These are phyloP conservation scores for Cantharis flavilabris DNA, from an alignment of 2,888 invertebrate species.

Conservation along the genomic window DNA sequence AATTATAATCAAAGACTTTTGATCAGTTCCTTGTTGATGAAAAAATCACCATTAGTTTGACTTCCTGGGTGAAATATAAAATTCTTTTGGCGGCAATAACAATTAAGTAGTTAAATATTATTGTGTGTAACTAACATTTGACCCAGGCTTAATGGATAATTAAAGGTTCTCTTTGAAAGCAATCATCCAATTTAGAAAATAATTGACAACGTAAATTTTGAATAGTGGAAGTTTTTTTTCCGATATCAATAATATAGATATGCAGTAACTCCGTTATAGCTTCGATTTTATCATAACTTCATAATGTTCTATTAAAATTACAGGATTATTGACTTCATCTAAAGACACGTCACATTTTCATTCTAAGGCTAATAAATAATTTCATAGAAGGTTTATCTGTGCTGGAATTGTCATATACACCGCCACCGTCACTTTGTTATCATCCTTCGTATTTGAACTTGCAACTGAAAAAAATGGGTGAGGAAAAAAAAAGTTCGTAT, in stretches of 20 bases:
- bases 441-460: not conserved
- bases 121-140: not conserved
- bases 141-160: not conserved
- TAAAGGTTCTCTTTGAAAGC: not conserved
- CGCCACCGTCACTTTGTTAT: not conserved
- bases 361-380: slow-evolving; percentile 1
- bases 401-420: not conserved
- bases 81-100: not conserved
- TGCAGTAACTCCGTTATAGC: not conserved
- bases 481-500: slow-evolving; percentile 13
- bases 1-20: too few relatives aligned
- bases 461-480: slow-evolving; percentile 4
- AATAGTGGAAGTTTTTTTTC: not conserved
- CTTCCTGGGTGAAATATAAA: too few relatives aligned
- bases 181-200: too few relatives aligned
- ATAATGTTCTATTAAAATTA: slow-evolving; percentile 16
- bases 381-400: not conserved
- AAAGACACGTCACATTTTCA: slow-evolving; percentile 14
- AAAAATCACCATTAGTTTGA: too few relatives aligned
- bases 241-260: not conserved
- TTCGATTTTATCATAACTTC: not conserved
- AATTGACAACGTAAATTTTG: too few relatives aligned
- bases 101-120: not conserved
- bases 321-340: slow-evolving; percentile 15
- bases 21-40: too few relatives aligned